phyloP scores from a whole-genome alignment of 2,888 invertebrate genomes.

The Napeogenes sylphis region DNA sequence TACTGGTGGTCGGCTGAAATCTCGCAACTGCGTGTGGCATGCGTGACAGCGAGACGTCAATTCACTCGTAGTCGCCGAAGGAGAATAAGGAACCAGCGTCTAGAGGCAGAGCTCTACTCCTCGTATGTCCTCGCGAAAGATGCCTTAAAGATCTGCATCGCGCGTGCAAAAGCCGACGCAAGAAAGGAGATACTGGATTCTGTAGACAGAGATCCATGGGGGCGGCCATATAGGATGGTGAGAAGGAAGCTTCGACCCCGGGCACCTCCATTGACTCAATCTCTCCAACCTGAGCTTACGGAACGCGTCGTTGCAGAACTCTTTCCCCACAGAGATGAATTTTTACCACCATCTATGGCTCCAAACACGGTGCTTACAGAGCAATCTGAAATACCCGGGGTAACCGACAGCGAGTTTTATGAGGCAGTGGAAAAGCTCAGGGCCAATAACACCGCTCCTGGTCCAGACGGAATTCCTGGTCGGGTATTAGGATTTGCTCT shows the following conservation, averaged over 20 bases:
- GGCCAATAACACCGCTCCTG: constrained; percentile 18
- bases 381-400: background rate
- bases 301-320: constrained; percentile 1
- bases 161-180: constrained; percentile 9
- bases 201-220: constrained; percentile 20
- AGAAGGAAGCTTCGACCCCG: constrained; percentile 24
- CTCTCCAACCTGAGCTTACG: constrained; percentile 10
- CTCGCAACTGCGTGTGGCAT: constrained; percentile 9
- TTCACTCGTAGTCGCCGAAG: constrained; percentile 15
- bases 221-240: constrained; percentile 24
- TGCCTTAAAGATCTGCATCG: constrained; percentile 13
- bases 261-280: constrained; percentile 26
- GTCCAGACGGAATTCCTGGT: constrained; percentile 21
- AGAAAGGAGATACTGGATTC: constrained; percentile 19
- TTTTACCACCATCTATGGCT: too few species aligned
- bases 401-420: background rate
- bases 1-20: constrained; percentile 26
- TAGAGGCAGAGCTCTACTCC: constrained; percentile 3
- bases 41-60: constrained; percentile 18
- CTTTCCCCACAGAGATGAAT: too few species aligned
- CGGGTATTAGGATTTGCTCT: constrained; percentile 13
- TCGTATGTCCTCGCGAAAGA: constrained; percentile 8
- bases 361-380: too few species aligned
- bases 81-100: constrained; percentile 2
- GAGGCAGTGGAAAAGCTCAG: constrained; percentile 5